These are phyloP conservation scores for Sesia bembeciformis DNA, from an alignment of 2,888 invertebrate species.

Conservation along the genomic window DNA sequence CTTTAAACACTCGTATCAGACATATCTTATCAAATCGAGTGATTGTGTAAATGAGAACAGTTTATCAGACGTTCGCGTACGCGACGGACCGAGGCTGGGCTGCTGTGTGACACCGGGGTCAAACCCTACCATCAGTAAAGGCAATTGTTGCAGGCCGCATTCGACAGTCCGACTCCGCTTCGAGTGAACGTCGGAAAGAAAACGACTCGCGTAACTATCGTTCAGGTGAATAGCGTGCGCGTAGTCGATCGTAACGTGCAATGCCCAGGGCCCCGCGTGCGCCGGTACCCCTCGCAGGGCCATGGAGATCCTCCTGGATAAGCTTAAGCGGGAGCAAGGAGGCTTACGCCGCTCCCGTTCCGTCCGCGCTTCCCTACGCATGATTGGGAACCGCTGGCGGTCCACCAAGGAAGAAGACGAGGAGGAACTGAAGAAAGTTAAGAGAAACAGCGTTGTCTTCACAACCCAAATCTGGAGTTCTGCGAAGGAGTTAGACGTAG, in stretches of 20 bases:
- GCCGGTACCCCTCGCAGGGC: constrained; percentile 50
- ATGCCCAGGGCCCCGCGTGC: constrained; percentile 59
- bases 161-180: constrained; percentile 51
- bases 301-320: constrained; percentile 71
- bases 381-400: constrained; percentile 78
- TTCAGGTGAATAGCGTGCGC: constrained; percentile 65
- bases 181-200: constrained; percentile 64
- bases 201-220: constrained; percentile 64
- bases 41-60: constrained; percentile 66
- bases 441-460: constrained; percentile 49
- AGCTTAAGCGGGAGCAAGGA: constrained; percentile 66
- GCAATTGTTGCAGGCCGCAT: constrained; percentile 53
- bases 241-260: constrained; percentile 64
- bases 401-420: constrained; percentile 54
- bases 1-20: constrained; percentile 42
- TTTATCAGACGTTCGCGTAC: constrained; percentile 39
- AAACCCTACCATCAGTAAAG: constrained; percentile 36
- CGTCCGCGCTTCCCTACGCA: constrained; percentile 80
- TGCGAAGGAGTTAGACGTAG: constrained; percentile 56
- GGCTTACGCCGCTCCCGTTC: constrained; percentile 78
- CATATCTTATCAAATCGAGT: constrained; percentile 61
- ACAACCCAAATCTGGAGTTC: constrained; percentile 50
- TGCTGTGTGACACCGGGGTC: constrained; percentile 38
- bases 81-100: constrained; percentile 32
- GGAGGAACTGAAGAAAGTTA: constrained; percentile 43